These are phyloP conservation scores for Myanophis thanlyinensis DNA, from an alignment of 2,113 vertebrate species.

Conservation along the genomic window DNA sequence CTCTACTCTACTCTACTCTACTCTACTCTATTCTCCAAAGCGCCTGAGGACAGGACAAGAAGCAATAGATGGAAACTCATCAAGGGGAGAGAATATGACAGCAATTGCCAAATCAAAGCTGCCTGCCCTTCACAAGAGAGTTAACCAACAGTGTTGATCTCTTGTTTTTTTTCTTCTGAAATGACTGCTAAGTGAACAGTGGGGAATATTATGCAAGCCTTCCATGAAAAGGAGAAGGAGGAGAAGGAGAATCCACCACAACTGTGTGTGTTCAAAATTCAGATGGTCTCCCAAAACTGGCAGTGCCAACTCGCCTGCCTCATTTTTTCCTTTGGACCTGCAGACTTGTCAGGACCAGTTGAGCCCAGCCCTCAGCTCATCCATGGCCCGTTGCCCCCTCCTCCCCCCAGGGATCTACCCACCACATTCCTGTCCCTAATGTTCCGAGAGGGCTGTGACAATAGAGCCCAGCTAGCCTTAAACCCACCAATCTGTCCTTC, in stretches of 20 bases:
- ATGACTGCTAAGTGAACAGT: not conserved
- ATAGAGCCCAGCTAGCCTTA: slow-evolving; percentile 82
- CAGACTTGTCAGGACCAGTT: not conserved
- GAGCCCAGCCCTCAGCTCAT: not conserved
- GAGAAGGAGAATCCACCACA: too few species aligned
- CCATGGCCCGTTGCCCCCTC: not conserved
- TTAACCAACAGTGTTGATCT: too few species aligned
- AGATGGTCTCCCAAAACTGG: not conserved
- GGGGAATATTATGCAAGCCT: too few species aligned
- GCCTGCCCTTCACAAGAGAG: not conserved
- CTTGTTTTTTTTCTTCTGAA: not conserved
- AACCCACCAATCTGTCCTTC: slow-evolving; percentile 91
- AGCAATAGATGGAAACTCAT: too few species aligned
- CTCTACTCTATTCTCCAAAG: too few species aligned
- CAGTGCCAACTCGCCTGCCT: not conserved
- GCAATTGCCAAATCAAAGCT: not conserved
- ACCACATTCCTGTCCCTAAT: slow-evolving; percentile 65
- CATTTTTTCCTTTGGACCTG: accelerated
- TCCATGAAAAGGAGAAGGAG: not conserved
- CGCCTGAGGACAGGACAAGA: too few species aligned
- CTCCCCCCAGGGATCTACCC: slow-evolving; percentile 34
- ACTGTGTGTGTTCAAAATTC: too few species aligned
- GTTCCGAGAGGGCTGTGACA: slow-evolving; percentile 73
- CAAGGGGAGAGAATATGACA: too few species aligned
- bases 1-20: too few species aligned